phyloP scores from a whole-genome alignment of 2,797 vertebrate genomes.

The Aplochiton taeniatus region DNA sequence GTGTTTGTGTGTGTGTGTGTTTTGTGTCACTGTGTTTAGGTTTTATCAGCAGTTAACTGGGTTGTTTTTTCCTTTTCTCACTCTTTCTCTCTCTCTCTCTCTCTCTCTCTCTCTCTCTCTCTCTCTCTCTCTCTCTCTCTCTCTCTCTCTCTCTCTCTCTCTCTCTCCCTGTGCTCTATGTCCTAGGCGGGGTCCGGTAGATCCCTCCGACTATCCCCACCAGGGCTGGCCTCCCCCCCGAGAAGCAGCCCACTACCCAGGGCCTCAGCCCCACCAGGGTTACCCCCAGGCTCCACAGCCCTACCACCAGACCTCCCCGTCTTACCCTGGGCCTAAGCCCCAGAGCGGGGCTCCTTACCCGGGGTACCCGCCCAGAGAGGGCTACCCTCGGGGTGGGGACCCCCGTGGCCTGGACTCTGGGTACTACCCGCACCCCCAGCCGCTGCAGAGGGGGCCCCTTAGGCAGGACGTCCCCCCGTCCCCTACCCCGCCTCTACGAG shows the following conservation, averaged over 20 bases:
- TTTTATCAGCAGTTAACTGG: too few species aligned
- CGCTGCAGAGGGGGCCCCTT: slow-evolving; percentile 86
- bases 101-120: neutral
- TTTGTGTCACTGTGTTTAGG: too few species aligned
- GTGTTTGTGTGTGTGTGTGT: neutral
- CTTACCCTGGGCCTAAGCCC: slow-evolving; percentile 68
- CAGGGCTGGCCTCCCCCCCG: slow-evolving; percentile 77
- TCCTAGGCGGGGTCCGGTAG: slow-evolving; percentile 82
- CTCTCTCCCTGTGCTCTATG: slow-evolving; percentile 16
- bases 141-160: neutral
- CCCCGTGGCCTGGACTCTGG: slow-evolving; percentile 77
- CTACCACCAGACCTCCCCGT: slow-evolving; percentile 70
- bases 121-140: neutral
- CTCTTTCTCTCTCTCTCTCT: too few species aligned
- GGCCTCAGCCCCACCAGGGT: slow-evolving; percentile 67
- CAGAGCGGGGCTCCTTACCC: slow-evolving; percentile 56
- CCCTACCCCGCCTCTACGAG: slow-evolving; percentile 83
- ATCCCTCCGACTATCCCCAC: slow-evolving; percentile 81
- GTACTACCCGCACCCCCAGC: slow-evolving; percentile 78
- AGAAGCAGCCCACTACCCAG: slow-evolving; percentile 73
- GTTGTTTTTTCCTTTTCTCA: too few species aligned
- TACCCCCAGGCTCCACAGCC: slow-evolving; percentile 58
- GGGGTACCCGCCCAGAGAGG: slow-evolving; percentile 70
- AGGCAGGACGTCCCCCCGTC: slow-evolving; percentile 95
- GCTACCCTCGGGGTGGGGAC: slow-evolving; percentile 75